These are phyloP conservation scores for Plemyria rubiginata DNA, from an alignment of 2,888 invertebrate species.

Conservation along the genomic window DNA sequence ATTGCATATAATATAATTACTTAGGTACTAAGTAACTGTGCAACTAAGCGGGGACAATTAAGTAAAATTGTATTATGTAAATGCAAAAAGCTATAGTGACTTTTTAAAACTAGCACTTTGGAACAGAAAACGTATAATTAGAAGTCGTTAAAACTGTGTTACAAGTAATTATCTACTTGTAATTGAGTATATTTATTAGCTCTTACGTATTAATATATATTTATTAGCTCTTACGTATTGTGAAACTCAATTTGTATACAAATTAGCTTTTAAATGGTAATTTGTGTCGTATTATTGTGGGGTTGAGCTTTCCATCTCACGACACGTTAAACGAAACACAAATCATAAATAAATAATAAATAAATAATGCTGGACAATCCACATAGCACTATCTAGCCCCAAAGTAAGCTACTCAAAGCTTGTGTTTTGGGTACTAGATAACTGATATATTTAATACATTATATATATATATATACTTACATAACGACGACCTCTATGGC, in stretches of 20 bases:
- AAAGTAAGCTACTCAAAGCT: too few relatives aligned
- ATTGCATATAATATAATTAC: too few relatives aligned
- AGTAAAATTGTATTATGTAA: slow-evolving; percentile 36
- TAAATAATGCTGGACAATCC: too few relatives aligned
- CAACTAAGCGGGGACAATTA: slow-evolving; percentile 32
- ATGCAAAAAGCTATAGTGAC: slow-evolving; percentile 27
- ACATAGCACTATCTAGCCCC: too few relatives aligned
- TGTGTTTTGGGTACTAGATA: too few relatives aligned
- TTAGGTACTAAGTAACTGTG: background rate
- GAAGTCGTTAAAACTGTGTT: slow-evolving; percentile 35
- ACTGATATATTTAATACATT: too few relatives aligned
- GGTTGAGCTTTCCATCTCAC: slow-evolving; percentile 2
- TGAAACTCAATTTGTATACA: slow-evolving; percentile 28
- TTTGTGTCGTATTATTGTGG: slow-evolving; percentile 2
- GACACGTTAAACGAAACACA: background rate
- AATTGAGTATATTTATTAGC: slow-evolving; percentile 38
- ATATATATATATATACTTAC: too few relatives aligned
- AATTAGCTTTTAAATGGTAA: slow-evolving; percentile 17
- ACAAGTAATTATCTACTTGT: slow-evolving; percentile 33
- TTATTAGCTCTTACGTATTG: slow-evolving; percentile 34
- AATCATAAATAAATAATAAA: too few relatives aligned
- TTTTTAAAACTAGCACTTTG: slow-evolving; percentile 37
- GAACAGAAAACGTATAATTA: slow-evolving; percentile 35
- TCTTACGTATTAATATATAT: slow-evolving; percentile 33
- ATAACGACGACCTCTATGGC: too few relatives aligned